phyloP scores from a whole-genome alignment of 2,113 vertebrate species.

The Lamprotornis superbus region DNA sequence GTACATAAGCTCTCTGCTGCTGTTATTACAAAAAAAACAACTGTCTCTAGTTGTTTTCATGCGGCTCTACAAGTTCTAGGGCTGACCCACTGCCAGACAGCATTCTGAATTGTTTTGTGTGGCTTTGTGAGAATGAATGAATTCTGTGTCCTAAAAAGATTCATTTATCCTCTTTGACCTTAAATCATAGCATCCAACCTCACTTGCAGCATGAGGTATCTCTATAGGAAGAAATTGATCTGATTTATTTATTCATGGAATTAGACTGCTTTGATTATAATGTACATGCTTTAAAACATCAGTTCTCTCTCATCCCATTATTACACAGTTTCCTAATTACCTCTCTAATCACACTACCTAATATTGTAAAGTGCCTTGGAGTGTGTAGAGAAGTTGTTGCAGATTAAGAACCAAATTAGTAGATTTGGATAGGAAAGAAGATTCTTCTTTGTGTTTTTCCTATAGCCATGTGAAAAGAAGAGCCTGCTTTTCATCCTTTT shows the following conservation, averaged over 20 bases:
- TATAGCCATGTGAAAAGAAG: neutral
- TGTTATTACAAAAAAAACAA: neutral
- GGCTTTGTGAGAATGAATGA: neutral
- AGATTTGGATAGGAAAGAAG: neutral
- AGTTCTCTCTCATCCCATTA: neutral
- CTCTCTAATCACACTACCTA: conserved; percentile 37
- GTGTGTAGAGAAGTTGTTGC: conserved; percentile 20
- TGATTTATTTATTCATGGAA: conserved; percentile 7
- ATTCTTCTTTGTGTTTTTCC: neutral
- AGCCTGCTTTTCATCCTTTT: neutral
- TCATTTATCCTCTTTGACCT: neutral
- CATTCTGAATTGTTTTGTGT: neutral
- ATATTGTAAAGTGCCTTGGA: conserved; percentile 37
- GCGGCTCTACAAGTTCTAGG: neutral
- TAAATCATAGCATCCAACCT: neutral
- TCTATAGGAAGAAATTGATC: neutral
- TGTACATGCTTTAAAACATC: neutral
- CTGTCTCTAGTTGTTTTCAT: neutral
- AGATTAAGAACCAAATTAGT: conserved; percentile 30
- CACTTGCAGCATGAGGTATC: neutral
- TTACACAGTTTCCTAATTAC: conserved; percentile 30
- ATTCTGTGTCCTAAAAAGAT: neutral
- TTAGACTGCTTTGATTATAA: conserved; percentile 7
- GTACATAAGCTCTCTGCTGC: neutral
- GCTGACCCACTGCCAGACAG: neutral